Evolutionary conservation across 2,113 vertebrate species (phyloP), one percentile per base, ranked within the genome.

Genomic region (Phalacrocorax aristotelis): DNA sequence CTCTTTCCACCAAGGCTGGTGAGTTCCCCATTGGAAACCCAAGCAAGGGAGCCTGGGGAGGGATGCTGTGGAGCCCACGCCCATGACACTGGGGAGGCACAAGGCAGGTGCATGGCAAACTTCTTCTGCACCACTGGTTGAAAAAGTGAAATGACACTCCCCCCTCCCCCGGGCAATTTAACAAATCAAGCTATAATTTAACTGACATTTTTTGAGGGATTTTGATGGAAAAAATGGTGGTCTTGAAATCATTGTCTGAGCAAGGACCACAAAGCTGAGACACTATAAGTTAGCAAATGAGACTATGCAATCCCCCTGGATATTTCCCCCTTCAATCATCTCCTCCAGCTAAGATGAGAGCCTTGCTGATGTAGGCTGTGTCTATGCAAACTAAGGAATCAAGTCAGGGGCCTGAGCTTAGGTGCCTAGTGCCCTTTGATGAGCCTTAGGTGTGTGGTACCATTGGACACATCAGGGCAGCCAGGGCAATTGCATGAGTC

Each of bases 11-110:
- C 17, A 20, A 18, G 23, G 7, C 2, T 81, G 16, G 18, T 29
- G 40, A 75, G 40, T 25, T 89, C 4, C 46, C 17, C 3, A 3
- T 1, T 0, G 0, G 55, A 74, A 19, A 58, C 9, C 4, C 48
- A 42, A n/a, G 13, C 2, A 14, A 46, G 57, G 51, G 13, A 79
- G 20, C 20, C 17, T 51, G 34, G 19, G 25, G 25, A 38, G 13
- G 0, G 11, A 36, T 0, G 3, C 30, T 0, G 2, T 40, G 46
- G 34, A 74, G 26, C n/a, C 21, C 40, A 30, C 12, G 29, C 29
- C 51, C 15, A 15, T 13, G 42, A 26, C 34, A 8, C 36, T 78
- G 70, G 57, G 29, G 7, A 93, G 32, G 13, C 25, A 58, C 19
- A 3, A 2, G 46, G 16, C 75, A 55, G 44, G 40, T 10, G 3